Evolutionary conservation across 2,113 vertebrate species (phyloP), one percentile per base, ranked within the genome.

Genomic region (Protomyctophum bolini): DNA sequence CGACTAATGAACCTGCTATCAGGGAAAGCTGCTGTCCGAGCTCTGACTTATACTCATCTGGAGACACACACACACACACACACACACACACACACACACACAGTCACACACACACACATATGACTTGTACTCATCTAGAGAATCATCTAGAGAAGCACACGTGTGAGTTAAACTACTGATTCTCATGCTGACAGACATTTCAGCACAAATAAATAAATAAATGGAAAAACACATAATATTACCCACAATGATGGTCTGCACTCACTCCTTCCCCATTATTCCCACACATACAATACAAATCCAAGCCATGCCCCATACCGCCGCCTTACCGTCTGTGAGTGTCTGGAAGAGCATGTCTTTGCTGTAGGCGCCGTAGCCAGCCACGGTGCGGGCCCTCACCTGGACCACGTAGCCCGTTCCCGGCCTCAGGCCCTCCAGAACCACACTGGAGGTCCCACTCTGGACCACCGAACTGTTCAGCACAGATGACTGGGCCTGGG

Each of bases 261-360:
- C 21, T 21, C 21, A 21, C 21, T 21, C 21, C 21, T 21, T 21
- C 21, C 21, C 21, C 21, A 21, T 21, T 21, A 21, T 21, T 21
- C 21, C 21, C 49, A 66, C 63, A 60, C 50, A 76, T 10, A 46
- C 47, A 21, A 67, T 71, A 71, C 47, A 57, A 8, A 46, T 58
- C 48, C 4, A 14, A 62, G 59, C 48, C 70, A 71, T 55, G n/a
- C 51, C 79, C 69, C 79, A 75, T 63, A 58, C 21, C 78, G 63
- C 67, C 63, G 2, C 66, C 87, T 82, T 83, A 98, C 98, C 97
- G 0, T 98, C 96, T 0, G 96, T 98, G 78, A 98, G 94, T 0
- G 97, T 99, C 88, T 99, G 97, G 94, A 99, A 97, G 89, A 96
- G 97, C 94, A 99, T 99, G 86, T 98, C 97, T 75, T 96, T 96